Conservation (phyloP, 2,888 invertebrate species). For the Elmis aenea region DNA sequence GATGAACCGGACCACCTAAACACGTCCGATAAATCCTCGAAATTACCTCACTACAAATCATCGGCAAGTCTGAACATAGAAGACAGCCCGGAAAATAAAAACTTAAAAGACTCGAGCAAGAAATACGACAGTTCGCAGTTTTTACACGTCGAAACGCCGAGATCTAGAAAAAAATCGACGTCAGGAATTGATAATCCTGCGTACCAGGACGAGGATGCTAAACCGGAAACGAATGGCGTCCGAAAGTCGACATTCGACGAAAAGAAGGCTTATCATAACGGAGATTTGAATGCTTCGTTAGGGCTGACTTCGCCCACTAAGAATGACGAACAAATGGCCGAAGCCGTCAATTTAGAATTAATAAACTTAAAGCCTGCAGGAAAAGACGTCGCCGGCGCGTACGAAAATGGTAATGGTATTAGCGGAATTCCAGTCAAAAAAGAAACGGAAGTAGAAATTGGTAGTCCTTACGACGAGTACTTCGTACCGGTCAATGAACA, state of each 20-base stretch:
- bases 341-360: slow-evolving; percentile 76
- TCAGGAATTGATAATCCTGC: slow-evolving; percentile 49
- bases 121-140: slow-evolving; percentile 44
- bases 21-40: slow-evolving; percentile 26
- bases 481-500: slow-evolving; percentile 83
- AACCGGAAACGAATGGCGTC: slow-evolving; percentile 46
- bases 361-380: slow-evolving; percentile 67
- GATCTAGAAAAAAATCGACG: slow-evolving; percentile 27
- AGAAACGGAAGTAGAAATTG: slow-evolving; percentile 60
- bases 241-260: slow-evolving; percentile 40
- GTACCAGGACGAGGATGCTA: slow-evolving; percentile 43
- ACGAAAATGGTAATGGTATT: slow-evolving; percentile 44
- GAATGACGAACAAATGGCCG: slow-evolving; percentile 44
- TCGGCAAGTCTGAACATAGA: slow-evolving; percentile 44
- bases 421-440: slow-evolving; percentile 56
- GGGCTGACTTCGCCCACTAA: slow-evolving; percentile 34
- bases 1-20: slow-evolving; percentile 42
- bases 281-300: slow-evolving; percentile 36
- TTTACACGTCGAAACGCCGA: slow-evolving; percentile 33
- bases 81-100: slow-evolving; percentile 39
- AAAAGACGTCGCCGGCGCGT: slow-evolving; percentile 50
- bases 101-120: slow-evolving; percentile 42
- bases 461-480: slow-evolving; percentile 76
- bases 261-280: slow-evolving; percentile 39
- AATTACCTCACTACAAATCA: slow-evolving; percentile 42